Evolutionary conservation across 2,797 vertebrate species (phyloP).

Genomic region (Sebastes wilsoni): DNA sequence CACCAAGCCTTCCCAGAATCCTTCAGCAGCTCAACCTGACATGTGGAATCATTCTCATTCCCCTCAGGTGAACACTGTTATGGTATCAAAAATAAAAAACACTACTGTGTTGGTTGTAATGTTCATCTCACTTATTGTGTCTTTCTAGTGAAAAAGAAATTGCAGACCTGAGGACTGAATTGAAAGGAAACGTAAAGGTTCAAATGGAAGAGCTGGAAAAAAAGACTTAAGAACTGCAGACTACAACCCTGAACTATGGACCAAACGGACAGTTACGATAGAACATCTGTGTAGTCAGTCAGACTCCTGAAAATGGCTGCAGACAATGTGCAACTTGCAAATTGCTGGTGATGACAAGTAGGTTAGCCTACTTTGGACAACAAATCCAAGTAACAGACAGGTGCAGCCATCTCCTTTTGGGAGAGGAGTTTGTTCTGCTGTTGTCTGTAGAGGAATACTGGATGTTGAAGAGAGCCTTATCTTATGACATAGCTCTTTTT

Average conservation of each 20-base stretch:
- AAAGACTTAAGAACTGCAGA: constrained; percentile 10
- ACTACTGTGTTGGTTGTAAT: neutral
- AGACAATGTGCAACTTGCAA: neutral
- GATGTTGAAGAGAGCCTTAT: neutral
- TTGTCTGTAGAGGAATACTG: neutral
- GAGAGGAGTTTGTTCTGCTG: constrained; percentile 11
- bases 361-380: neutral
- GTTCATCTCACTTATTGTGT: neutral
- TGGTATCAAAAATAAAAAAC: neutral
- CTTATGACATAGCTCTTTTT: neutral
- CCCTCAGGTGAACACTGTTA: constrained; percentile 84
- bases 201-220: constrained; percentile 56
- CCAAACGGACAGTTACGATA: neutral
- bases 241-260: constrained; percentile 12
- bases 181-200: constrained; percentile 76
- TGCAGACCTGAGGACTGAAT: constrained; percentile 86
- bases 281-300: neutral
- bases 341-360: neutral
- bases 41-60: constrained; percentile 92
- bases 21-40: constrained; percentile 93
- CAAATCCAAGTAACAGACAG: neutral
- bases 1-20: constrained; percentile 87
- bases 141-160: constrained; percentile 87
- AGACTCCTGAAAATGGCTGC: neutral
- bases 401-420: neutral